phyloP scores from a whole-genome alignment of 2,113 vertebrate genomes.

The Oryzias javanicus region DNA sequence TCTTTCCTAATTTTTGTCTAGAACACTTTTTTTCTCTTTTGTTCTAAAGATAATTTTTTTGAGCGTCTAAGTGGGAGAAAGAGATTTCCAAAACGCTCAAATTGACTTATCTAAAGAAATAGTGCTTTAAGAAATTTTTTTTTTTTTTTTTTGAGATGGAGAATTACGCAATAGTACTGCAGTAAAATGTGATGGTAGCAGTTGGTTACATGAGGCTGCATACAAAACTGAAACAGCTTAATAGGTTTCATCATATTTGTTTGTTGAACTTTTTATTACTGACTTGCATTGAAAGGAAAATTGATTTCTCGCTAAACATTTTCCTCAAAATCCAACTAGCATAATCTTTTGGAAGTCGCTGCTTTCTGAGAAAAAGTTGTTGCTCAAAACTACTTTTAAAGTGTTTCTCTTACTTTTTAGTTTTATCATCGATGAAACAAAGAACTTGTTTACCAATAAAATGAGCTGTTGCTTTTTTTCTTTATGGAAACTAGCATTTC shows the following conservation, averaged over 20 bases:
- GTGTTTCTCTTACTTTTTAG: no score
- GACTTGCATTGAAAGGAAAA: no score
- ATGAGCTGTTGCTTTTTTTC: neutral
- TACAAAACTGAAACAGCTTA: neutral
- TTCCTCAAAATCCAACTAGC: no score
- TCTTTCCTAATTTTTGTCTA: constrained; percentile 8
- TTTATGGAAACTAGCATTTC: neutral
- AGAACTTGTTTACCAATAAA: no score
- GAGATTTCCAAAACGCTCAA: constrained; percentile 9
- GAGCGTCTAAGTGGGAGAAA: neutral
- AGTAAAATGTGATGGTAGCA: neutral
- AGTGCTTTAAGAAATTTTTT: constrained; percentile 3
- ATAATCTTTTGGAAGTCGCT: no score
- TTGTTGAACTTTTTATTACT: no score
- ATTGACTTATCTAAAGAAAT: constrained; percentile 9
- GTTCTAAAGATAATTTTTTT: neutral
- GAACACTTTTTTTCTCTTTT: constrained; percentile 16
- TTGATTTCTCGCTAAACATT: no score
- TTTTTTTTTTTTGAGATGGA: constrained; percentile 1
- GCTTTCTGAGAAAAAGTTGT: no score
- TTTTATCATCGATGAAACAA: no score
- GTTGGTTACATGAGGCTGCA: neutral
- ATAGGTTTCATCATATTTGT: no score
- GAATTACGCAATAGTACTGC: neutral
- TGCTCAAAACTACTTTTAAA: no score